A percentile compares a stretch with the other conserved stretches of the same genome.
Evolutionary conservation across 2,797 vertebrate species (phyloP).

Genomic region (Remorina albescens): DNA sequence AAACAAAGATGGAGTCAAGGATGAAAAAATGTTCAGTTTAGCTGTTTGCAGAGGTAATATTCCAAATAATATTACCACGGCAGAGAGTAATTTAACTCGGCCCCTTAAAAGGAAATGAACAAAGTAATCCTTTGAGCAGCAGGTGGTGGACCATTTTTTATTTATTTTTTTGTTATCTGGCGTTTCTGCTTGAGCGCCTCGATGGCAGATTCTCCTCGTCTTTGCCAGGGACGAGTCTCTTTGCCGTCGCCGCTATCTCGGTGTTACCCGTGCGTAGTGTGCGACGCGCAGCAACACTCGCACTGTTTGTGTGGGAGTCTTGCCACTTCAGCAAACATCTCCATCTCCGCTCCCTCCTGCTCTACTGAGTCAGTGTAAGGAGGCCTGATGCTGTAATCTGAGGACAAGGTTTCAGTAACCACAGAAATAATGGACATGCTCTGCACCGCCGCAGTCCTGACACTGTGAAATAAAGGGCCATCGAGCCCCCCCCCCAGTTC

Average conservation of each 20-base stretch:
- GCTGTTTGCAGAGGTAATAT: background rate
- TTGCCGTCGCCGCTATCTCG: background rate
- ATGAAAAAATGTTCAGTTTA: background rate
- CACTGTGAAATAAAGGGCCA: conserved; percentile 6
- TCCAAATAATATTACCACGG: no score
- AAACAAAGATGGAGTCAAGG: background rate
- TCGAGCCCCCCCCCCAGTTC: background rate
- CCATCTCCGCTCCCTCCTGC: conserved; percentile 11
- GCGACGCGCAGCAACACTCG: background rate
- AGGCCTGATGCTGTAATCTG: background rate
- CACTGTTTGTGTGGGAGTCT: background rate
- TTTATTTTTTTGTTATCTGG: background rate
- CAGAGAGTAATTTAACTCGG: no score
- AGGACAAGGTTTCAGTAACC: background rate
- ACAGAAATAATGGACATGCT: conserved; percentile 10
- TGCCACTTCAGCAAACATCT: conserved; percentile 20
- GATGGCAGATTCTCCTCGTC: background rate
- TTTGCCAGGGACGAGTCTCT: background rate
- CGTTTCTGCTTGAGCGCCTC: background rate
- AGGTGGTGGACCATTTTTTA: no score
- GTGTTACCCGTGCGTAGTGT: background rate
- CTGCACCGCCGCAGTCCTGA: conserved; percentile 7
- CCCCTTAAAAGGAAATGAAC: background rate
- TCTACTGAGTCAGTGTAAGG: background rate
- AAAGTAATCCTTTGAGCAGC: background rate